phyloP scores from a whole-genome alignment of 2,888 invertebrate genomes.

The Pardosa pseudoannulata region DNA sequence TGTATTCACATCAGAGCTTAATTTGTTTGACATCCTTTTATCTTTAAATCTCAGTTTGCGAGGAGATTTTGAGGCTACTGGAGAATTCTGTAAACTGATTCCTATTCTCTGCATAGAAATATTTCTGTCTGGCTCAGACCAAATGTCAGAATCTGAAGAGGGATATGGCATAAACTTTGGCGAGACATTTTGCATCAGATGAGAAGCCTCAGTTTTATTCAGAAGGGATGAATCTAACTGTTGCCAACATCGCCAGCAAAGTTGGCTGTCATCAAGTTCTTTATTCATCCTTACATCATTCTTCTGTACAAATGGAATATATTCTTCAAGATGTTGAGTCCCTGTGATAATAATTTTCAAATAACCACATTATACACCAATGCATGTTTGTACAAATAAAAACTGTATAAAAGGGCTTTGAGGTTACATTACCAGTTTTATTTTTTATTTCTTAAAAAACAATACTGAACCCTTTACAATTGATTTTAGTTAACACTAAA shows the following conservation, averaged over 20 bases:
- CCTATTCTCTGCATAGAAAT: constrained; percentile 68
- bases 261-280: constrained; percentile 22
- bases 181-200: neutral
- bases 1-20: constrained; percentile 35
- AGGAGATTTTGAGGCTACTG: constrained; percentile 42
- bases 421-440: no score
- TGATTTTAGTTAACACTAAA: no score
- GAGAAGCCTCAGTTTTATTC: neutral
- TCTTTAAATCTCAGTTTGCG: constrained; percentile 33
- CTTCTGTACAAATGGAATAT: constrained; percentile 42
- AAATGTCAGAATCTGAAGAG: constrained; percentile 70
- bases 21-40: constrained; percentile 16
- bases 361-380: no score
- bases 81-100: constrained; percentile 49
- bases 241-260: constrained; percentile 46
- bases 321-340: constrained; percentile 54
- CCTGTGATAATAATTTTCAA: constrained; percentile 41
- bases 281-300: neutral
- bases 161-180: neutral
- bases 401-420: no score
- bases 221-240: neutral
- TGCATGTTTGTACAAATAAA: no score
- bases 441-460: no score
- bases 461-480: no score
- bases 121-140: constrained; percentile 69